Percentiles rank a stretch among this genome's conserved stretches.
These are phyloP conservation scores for Azemiops feae DNA, from an alignment of 2,113 vertebrate species.

Conservation along the genomic window DNA sequence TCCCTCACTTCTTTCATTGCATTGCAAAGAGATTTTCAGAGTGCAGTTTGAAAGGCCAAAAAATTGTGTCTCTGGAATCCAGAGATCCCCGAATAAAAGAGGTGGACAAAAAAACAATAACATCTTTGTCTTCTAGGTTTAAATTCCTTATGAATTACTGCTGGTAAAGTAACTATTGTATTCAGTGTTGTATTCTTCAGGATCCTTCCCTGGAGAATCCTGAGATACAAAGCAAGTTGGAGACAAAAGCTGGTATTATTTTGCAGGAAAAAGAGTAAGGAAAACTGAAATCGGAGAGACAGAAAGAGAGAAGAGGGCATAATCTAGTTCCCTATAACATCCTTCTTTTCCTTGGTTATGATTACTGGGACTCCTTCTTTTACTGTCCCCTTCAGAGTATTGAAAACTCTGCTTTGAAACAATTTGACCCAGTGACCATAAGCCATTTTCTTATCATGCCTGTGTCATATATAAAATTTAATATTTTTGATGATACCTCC, in stretches of 20 bases:
- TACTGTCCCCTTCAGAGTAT: not conserved
- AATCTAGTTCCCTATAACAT: not conserved
- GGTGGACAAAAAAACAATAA: not conserved
- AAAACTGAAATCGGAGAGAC: not conserved
- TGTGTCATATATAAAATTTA: not conserved
- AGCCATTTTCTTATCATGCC: not conserved
- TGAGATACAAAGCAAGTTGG: not conserved
- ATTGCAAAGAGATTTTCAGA: not conserved
- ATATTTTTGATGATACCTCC: not conserved
- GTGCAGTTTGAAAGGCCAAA: not conserved
- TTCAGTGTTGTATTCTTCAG: not conserved
- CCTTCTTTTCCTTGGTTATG: not conserved
- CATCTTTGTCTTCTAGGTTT: not conserved
- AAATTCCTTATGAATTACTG: not conserved
- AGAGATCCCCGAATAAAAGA: not conserved
- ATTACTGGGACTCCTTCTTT: not conserved
- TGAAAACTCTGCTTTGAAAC: not conserved
- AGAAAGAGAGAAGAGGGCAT: not conserved
- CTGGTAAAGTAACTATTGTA: not conserved
- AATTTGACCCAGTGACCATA: not conserved
- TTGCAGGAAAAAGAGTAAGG: not conserved
- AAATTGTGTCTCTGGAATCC: not conserved
- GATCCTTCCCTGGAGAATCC: not conserved
- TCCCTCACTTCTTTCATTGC: not conserved
- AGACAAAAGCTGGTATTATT: not conserved